These are phyloP conservation scores for Simalia tracyae DNA, from an alignment of 2,797 vertebrate genomes.

Conservation along the genomic window DNA sequence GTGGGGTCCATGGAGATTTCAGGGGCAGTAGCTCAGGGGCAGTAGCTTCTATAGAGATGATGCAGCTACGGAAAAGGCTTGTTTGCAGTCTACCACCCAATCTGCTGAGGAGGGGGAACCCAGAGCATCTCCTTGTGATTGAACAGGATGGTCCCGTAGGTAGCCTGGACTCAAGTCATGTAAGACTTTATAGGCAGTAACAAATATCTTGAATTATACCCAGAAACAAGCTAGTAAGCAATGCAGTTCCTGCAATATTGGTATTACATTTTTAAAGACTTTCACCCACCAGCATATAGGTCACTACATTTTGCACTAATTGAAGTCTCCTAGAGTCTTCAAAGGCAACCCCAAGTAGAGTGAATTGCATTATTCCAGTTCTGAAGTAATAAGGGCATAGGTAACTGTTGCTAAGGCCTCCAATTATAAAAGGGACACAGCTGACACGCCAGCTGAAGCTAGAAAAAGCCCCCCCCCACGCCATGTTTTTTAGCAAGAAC, in stretches of 20 bases:
- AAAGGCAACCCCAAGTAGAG: background rate
- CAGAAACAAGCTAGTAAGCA: background rate
- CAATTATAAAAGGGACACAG: background rate
- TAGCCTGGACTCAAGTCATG: background rate
- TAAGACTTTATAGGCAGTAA: background rate
- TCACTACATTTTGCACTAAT: background rate
- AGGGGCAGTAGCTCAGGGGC: background rate
- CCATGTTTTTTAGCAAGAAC: background rate
- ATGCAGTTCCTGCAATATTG: background rate
- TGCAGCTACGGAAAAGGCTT: background rate
- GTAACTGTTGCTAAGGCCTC: background rate
- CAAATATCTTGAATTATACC: background rate
- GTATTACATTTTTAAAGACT: background rate
- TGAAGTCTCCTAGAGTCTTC: background rate
- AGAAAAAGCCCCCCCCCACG: background rate
- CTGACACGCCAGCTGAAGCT: background rate
- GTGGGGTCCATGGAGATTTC: background rate
- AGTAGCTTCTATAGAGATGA: background rate
- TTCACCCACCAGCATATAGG: background rate
- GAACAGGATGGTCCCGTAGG: background rate
- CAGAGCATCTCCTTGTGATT: background rate
- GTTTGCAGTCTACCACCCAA: background rate
- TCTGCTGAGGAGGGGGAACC: background rate
- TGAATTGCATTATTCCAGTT: background rate
- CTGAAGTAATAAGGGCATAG: background rate